Base-by-base conservation (phyloP, 2,797 vertebrate genomes). In the Acanthurus leucopareius region DNA sequence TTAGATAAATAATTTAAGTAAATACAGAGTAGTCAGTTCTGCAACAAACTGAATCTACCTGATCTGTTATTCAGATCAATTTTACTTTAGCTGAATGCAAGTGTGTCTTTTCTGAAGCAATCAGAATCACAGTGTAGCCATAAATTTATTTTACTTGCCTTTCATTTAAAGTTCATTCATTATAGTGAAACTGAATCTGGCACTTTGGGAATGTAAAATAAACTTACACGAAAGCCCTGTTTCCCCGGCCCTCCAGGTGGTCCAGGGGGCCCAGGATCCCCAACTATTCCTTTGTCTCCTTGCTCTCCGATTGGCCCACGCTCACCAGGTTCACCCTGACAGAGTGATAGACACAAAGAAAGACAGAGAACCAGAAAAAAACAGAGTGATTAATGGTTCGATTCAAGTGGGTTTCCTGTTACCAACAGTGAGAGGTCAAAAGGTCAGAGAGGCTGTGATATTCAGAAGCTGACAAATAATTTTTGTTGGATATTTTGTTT, bases 301-400 rank as follows among this genome's bases (percentile, higher is more conserved):
- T 87, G 56, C 84, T 99, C 97, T 86, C 98, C 98, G 58, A 83
- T 47, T 68, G 94, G 88, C 6, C 98, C 98, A 10, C n/a, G 83
- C 60, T 96, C 95, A 85, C 98, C 98, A 76, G 93, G 88, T 17
- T 95, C 94, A 44, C 98, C 98, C 98, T 99, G 88, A 82, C 81
- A 9, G 17, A 72, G 53, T 86, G 28, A 78, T 0, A 75, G 53
- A 62, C 10, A 60, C 9, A 53, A 22, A 75, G 6, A 51, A 6
- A 48, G 47, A 76, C 22, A 56, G 48, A 74, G n/a, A 62, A 14
- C 8, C 8, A 79, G 4, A 8, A 47, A 35, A 68, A 44, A 56
- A 48, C 8, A 42, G 14, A 25, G 40, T 40, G 35, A 69, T 52
- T 66, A 20, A 74, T 5, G 64, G 35, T 42, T 54, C 3, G 79